Base-by-base conservation (phyloP, 2,797 vertebrate species). In the Australoheros facetus region DNA sequence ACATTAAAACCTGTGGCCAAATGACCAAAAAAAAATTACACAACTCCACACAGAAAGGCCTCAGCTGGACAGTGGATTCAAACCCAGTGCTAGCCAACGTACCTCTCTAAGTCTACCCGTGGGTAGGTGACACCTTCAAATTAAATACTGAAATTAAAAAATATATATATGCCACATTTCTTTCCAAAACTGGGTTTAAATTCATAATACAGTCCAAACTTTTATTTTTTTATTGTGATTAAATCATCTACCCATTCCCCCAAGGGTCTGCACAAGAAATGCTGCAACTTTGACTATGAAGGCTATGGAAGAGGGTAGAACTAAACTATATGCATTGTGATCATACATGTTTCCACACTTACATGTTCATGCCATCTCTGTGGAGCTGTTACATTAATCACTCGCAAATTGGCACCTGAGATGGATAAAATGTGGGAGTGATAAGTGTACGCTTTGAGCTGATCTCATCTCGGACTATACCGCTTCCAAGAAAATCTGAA, bases 401-500 rank as follows among this genome's bases (percentile, higher is more conserved):
- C 71, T 78, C 28, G 73, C 34, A 28, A 70, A 54, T 13, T 32
- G 53, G 26, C 45, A 26, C 54, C 78, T 71, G 58, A 81, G 75
- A 23, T 57, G 42, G 87, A 83, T 70, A 79, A 78, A 88, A 58
- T 66, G 56, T 82, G 92, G 88, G 93, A 90, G 91, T 81, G 71
- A 85, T 64, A 64, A 26, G 32, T 59, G 5, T 37, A 73, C 87
- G 78, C 83, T 86, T 56, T 54, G 77, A 42, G 51, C 57, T 83
- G 37, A 82, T 77, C 94, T 94, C 88, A 92, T 95, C 89, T 88
- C 82, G 71, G 85, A 85, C 81, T 88, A 91, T 88, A 85, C 72
- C 64, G 79, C 87, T 92, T 93, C 92, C 88, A 92, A 93, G 82
- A 86, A 93, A 92, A 82, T 83, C 81, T 92, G 91, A 94, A 94